Conservation (phyloP, 2,888 invertebrate genomes). For the Acanthosoma haemorrhoidale region DNA sequence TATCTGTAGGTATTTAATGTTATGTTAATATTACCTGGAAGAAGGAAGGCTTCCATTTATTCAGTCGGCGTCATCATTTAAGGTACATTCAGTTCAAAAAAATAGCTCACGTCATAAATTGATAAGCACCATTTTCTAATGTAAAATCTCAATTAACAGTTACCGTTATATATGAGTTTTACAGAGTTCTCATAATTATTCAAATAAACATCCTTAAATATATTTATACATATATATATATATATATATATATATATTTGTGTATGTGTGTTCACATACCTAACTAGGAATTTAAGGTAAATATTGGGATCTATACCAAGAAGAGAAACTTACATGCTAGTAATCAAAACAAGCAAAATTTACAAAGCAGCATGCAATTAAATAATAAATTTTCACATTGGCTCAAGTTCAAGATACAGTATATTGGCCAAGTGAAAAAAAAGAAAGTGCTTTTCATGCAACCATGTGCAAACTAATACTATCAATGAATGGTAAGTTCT, state of each 20-base stretch:
- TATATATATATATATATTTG: no score
- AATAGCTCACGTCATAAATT: neutral
- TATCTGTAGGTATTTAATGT: no score
- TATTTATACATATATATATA: no score
- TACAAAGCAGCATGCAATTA: slow-evolving; percentile 21
- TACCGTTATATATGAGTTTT: neutral
- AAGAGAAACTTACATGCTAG: slow-evolving; percentile 11
- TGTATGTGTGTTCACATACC: no score
- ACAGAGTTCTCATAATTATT: neutral
- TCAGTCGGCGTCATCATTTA: neutral
- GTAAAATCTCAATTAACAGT: slow-evolving; percentile 5
- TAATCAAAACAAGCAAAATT: slow-evolving; percentile 7
- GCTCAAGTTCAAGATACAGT: neutral
- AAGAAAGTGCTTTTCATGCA: slow-evolving; percentile 19
- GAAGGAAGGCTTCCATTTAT: neutral
- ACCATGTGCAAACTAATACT: slow-evolving; percentile 19
- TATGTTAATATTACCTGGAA: neutral
- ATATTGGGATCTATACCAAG: neutral
- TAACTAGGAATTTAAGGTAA: slow-evolving; percentile 12
- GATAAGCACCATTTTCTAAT: slow-evolving; percentile 22
- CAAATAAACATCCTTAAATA: slow-evolving; percentile 7
- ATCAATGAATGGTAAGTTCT: slow-evolving; percentile 2
- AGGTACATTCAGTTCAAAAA: slow-evolving; percentile 13
- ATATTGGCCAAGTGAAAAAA: neutral
- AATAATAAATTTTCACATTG: neutral